These are phyloP conservation scores for Spialia ferax DNA, from an alignment of 2,888 invertebrate species.

Conservation along the genomic window DNA sequence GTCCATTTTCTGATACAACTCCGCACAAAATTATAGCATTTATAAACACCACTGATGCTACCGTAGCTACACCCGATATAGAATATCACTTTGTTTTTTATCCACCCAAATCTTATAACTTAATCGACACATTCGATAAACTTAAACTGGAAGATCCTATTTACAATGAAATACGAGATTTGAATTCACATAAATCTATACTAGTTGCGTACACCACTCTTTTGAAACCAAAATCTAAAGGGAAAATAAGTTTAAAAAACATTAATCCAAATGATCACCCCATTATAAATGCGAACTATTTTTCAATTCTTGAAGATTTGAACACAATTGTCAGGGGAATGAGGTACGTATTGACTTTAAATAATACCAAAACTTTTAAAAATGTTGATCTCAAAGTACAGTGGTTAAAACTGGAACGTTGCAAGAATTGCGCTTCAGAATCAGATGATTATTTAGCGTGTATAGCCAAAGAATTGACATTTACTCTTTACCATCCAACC, in stretches of 20 bases:
- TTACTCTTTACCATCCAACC: constrained; percentile 90
- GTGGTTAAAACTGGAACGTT: constrained; percentile 66
- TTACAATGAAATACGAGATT: constrained; percentile 52
- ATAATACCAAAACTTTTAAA: constrained; percentile 61
- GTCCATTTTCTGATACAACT: constrained; percentile 73
- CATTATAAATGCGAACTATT: constrained; percentile 86
- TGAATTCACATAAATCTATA: constrained; percentile 59
- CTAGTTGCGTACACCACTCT: constrained; percentile 85
- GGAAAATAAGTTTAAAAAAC: constrained; percentile 88
- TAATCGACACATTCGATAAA: constrained; percentile 57
- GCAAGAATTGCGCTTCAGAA: constrained; percentile 54
- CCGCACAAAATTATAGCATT: constrained; percentile 67
- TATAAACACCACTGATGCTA: constrained; percentile 63
- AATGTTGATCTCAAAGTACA: constrained; percentile 57
- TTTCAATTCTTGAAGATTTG: constrained; percentile 84
- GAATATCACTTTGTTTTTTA: constrained; percentile 64
- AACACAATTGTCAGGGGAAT: constrained; percentile 58
- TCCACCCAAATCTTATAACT: constrained; percentile 56
- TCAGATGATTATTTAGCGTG: constrained; percentile 48
- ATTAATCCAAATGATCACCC: constrained; percentile 77
- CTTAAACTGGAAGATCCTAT: constrained; percentile 60
- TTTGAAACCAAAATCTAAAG: constrained; percentile 89
- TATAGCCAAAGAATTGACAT: constrained; percentile 54
- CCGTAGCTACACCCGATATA: constrained; percentile 61
- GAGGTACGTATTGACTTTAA: constrained; percentile 56